Base-by-base conservation (phyloP, 2,888 invertebrate genomes). In the Blastobasis lacticolella region DNA sequence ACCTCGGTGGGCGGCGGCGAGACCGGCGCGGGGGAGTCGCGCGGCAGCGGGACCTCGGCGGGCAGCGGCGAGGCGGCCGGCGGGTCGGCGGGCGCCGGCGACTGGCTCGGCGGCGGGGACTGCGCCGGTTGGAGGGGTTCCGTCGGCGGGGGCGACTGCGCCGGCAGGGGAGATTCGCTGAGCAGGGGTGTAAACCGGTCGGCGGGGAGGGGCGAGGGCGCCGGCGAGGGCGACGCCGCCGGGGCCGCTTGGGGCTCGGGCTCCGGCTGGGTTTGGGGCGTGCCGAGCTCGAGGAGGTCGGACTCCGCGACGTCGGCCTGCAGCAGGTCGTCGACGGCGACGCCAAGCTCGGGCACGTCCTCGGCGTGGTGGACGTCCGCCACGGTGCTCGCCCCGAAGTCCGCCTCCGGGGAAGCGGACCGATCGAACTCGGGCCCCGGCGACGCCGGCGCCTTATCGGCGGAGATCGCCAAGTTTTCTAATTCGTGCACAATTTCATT, bases 281-380 rank as follows among this genome's bases (percentile, higher is more conserved):
- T 38, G n/a, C 38, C 38, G 1, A 46, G 40, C 7, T 42, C 36
- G 6, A 36, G 23, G 1, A 46, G 40, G 9, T 53, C 50, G n/a
- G n/a, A n/a, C n/a, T n/a, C n/a, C n/a, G n/a, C n/a, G n/a, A n/a
- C n/a, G n/a, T n/a, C n/a, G 1, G 38, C 5, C 42, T 50, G 45
- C 5, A 4, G 46, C 46, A 57, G 49, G 42, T 55, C 58, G 45
- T 54, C 50, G 36, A 60, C 44, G 5, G 42, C 10, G 10, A 42
- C 38, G 9, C 45, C 57, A 36, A 56, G 56, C 7, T 47, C 50
- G 7, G 42, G 38, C 10, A 51, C 46, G 48, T 66, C 65, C 48
- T 57, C 62, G 55, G 55, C 60, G 45, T 67, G 63, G 54, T 73
- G 73, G 42, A 73, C 60, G 56, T 73, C 72, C 6, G 68, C 71